A percentile compares a stretch with the other conserved stretches of the same genome.
Conservation (phyloP, 2,888 invertebrate species). For the Myopa testacea region DNA sequence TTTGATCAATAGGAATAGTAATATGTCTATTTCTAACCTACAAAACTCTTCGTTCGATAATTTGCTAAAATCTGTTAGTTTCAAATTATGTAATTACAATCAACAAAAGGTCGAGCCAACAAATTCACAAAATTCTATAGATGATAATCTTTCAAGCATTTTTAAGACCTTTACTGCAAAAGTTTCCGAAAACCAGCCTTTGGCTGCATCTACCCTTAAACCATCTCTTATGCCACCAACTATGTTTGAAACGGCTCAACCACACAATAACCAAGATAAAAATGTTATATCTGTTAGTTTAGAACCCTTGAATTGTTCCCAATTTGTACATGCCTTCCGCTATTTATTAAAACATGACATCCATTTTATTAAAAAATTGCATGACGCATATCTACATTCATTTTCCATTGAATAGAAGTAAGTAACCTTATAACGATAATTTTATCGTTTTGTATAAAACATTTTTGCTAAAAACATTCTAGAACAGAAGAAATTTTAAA, state of each 20-base stretch:
- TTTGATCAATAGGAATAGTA: conserved; percentile 41
- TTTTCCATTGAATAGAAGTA: conserved; percentile 73
- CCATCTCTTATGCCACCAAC: conserved; percentile 88
- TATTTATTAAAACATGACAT: conserved; percentile 88
- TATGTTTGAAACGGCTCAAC: conserved; percentile 79
- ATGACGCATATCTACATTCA: conserved; percentile 92
- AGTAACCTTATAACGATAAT: background rate
- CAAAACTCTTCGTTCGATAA: conserved; percentile 46
- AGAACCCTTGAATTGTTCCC: conserved; percentile 87
- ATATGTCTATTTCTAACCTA: conserved; percentile 22
- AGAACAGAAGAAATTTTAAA: too few relatives aligned
- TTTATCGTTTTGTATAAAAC: too few relatives aligned
- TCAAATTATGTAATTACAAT: background rate
- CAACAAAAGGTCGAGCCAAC: background rate
- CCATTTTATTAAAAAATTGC: conserved; percentile 88
- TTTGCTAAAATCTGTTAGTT: conserved; percentile 40
- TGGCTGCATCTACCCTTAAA: conserved; percentile 65
- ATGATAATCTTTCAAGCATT: background rate
- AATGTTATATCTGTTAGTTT: conserved; percentile 23
- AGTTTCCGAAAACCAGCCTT: conserved; percentile 35
- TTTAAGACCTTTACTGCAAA: conserved; percentile 39
- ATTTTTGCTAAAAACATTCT: too few relatives aligned
- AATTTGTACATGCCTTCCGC: conserved; percentile 88
- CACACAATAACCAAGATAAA: conserved; percentile 42
- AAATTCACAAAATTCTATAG: background rate